phyloP scores from a whole-genome alignment of 2,888 invertebrate genomes.

The Chironomus tentans region DNA sequence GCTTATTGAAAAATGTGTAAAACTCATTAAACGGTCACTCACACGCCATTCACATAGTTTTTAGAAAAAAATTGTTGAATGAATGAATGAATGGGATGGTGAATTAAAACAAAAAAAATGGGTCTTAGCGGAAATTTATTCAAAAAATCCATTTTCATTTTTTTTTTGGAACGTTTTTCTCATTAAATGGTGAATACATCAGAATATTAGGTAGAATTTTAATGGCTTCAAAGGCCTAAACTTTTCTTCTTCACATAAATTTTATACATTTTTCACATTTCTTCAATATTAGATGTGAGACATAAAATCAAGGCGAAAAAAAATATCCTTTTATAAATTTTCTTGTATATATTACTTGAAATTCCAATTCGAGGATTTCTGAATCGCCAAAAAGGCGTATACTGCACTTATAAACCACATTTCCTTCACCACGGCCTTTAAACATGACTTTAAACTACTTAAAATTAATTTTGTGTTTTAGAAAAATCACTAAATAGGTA shows the following conservation, averaged over 20 bases:
- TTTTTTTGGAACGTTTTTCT: too few species aligned
- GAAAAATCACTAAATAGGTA: conserved; percentile 15
- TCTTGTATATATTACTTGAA: conserved; percentile 55
- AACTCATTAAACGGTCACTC: background rate
- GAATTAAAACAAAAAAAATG: too few species aligned
- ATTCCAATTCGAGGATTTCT: conserved; percentile 86
- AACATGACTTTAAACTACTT: conserved; percentile 44
- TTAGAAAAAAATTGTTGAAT: background rate
- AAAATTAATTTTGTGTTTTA: conserved; percentile 17
- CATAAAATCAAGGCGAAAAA: background rate
- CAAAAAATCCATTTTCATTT: too few species aligned
- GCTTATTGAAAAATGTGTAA: background rate
- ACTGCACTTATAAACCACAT: conserved; percentile 75
- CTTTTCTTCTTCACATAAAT: background rate
- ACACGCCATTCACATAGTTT: background rate
- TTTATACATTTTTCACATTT: background rate
- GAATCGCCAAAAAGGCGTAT: conserved; percentile 83
- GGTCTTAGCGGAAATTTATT: background rate
- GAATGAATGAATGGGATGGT: too few species aligned
- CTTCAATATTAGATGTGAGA: background rate
- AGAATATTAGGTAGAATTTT: too few species aligned
- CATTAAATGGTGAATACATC: too few species aligned
- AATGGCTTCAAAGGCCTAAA: too few species aligned
- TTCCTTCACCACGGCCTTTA: conserved; percentile 62
- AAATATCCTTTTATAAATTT: conserved; percentile 1